Percentiles rank a stretch among this genome's conserved stretches.
Evolutionary conservation across 2,888 invertebrate genomes (phyloP).

Genomic region (Caradrina clavipalpis): DNA sequence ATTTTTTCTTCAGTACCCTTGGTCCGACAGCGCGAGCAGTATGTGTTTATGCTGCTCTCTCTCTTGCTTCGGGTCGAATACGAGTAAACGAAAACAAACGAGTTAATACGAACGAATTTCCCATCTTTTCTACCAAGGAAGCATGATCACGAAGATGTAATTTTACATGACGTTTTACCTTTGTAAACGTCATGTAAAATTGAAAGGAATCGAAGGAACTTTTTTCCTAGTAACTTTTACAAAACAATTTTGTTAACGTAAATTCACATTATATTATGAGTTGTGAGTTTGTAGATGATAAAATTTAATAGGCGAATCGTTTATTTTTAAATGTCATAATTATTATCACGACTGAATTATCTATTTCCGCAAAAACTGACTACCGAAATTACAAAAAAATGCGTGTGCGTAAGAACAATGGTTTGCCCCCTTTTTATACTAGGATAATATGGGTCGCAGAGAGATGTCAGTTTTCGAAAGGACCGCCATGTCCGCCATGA

Average conservation of each 20-base stretch:
- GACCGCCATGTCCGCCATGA: slow-evolving; percentile 65
- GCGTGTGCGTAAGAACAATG: slow-evolving; percentile 92
- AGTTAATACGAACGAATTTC: slow-evolving; percentile 64
- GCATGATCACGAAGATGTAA: slow-evolving; percentile 68
- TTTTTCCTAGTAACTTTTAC: slow-evolving; percentile 14
- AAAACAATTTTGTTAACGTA: neutral
- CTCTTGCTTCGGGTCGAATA: slow-evolving; percentile 25
- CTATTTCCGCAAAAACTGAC: slow-evolving; percentile 4
- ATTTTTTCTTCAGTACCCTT: neutral
- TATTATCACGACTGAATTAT: neutral
- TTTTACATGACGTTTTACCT: slow-evolving; percentile 31
- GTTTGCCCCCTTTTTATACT: slow-evolving; percentile 91
- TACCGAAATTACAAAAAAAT: slow-evolving; percentile 77
- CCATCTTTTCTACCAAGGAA: slow-evolving; percentile 72
- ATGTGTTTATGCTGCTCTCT: slow-evolving; percentile 14
- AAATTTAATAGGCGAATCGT: neutral
- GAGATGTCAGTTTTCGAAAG: slow-evolving; percentile 80
- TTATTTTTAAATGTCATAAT: neutral
- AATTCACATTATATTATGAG: neutral
- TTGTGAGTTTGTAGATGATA: neutral
- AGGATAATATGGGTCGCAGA: slow-evolving; percentile 82
- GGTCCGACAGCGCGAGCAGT: neutral
- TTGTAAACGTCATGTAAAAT: slow-evolving; percentile 22
- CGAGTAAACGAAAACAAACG: slow-evolving; percentile 41
- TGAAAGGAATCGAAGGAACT: slow-evolving; percentile 14